Evolutionary conservation across 2,797 vertebrate genomes (phyloP), one percentile per base, ranked within the genome.

Genomic region (Poeciliopsis paucimaculata): DNA sequence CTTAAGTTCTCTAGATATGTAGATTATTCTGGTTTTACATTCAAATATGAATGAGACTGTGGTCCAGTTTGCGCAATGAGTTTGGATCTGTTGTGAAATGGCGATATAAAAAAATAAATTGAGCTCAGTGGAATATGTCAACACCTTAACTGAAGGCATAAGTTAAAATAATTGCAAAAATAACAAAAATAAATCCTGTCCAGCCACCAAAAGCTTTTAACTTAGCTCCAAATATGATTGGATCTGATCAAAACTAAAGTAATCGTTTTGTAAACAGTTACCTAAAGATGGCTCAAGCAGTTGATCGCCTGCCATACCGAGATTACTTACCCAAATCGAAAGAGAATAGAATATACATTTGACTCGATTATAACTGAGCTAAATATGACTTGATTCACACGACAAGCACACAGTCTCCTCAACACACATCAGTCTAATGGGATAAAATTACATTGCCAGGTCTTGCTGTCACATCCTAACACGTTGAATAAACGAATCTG

Each of bases 391-490:
- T 46, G 23, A 45, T 71, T 8, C 4, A 70, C 23, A 43, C 26
- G 11, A 41, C 26, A 36, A 51, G 26, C n/a, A n/a, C 13, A 60
- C 5, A 15, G 13, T 1, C 34, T 5, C 46, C 34, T 46, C 43
- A 26, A 18, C 16, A 39, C 20, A 20, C 16, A 11, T 8, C 9
- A 71, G 0, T 73, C 15, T 55, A 20, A n/a, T 5, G 18, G 4
- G 0, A 34, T n/a, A 18, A 5, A 36, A 8, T 5, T 15, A 34
- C 1, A 0, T 0, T 1, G 6, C 8, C 1, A 26, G 2, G 1
- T 60, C 0, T 26, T 8, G 36, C 8, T 28, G 31, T 34, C 15
- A n/a, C 1, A 16, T 26, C 36, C 0, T 12, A 23, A 46, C 1
- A 2, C 23, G 34, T 43, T 11, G 1, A 70, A 39, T 16, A 4